Evolutionary conservation across 2,113 vertebrate genomes (phyloP).

Genomic region (Greenwoodochromis staneri): DNA sequence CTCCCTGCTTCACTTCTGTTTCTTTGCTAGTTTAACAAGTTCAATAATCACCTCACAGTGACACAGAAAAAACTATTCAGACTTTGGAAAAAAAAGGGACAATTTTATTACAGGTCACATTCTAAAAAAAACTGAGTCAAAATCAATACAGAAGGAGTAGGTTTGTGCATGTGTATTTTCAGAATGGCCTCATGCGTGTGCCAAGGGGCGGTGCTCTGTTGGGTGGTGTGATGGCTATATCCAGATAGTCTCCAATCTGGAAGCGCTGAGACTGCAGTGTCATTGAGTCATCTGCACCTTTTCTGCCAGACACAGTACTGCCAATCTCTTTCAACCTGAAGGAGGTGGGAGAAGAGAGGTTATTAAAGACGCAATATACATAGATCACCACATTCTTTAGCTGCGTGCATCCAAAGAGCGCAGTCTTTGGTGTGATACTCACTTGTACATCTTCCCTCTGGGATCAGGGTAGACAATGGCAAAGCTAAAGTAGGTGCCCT

Average conservation of each 20-base stretch:
- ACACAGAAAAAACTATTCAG: neutral
- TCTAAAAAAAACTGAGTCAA: constrained; percentile 22
- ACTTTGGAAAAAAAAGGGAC: neutral
- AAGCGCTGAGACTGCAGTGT: constrained; percentile 96
- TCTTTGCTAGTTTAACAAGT: neutral
- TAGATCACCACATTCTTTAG: no score
- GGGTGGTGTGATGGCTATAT: constrained; percentile 94
- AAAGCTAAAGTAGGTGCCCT: constrained; percentile 95
- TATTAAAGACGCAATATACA: neutral
- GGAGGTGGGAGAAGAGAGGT: neutral
- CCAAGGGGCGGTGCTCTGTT: constrained; percentile 86
- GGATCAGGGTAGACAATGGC: constrained; percentile 93
- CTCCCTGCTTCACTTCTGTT: neutral
- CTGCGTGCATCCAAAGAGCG: neutral
- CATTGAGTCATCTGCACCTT: constrained; percentile 94
- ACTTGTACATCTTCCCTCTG: constrained; percentile 91
- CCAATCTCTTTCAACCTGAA: constrained; percentile 93
- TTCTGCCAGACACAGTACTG: constrained; percentile 89
- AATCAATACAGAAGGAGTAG: neutral
- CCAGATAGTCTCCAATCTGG: constrained; percentile 96
- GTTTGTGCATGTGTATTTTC: constrained; percentile 1
- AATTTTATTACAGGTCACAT: constrained; percentile 41
- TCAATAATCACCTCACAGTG: neutral
- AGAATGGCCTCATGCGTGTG: constrained; percentile 92
- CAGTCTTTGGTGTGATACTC: neutral